Conservation (phyloP, 2,797 vertebrate genomes). For the Pipistrellus kuhlii region DNA sequence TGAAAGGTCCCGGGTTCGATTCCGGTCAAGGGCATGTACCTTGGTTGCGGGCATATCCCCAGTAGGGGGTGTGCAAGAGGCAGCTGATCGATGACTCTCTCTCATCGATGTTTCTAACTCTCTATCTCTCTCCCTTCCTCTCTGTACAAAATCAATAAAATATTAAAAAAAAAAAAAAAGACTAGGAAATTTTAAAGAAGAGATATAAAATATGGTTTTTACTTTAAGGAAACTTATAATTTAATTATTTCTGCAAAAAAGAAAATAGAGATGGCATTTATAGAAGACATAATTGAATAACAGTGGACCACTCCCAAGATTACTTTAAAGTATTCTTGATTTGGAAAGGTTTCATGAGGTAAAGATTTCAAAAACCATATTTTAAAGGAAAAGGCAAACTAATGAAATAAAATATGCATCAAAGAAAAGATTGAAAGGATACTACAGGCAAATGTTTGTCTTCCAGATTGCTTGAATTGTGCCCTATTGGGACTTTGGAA, state of each 20-base stretch:
- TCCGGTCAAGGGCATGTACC: too few species aligned
- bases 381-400: neutral
- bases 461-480: neutral
- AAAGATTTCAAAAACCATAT: neutral
- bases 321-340: neutral
- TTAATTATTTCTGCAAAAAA: constrained; percentile 51
- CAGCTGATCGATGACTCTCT: too few species aligned
- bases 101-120: too few species aligned
- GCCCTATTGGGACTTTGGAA: neutral
- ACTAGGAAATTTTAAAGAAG: neutral
- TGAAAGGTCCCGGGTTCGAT: too few species aligned
- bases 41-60: too few species aligned
- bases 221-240: constrained; percentile 9
- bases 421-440: constrained; percentile 26
- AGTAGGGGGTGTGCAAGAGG: too few species aligned
- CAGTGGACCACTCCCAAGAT: neutral
- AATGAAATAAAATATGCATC: constrained; percentile 2
- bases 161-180: too few species aligned
- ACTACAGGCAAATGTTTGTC: neutral
- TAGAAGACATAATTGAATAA: neutral
- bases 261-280: neutral
- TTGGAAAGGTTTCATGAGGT: constrained; percentile 26
- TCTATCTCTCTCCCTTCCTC: too few species aligned
- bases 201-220: neutral
- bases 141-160: too few species aligned